These are phyloP conservation scores for silkworm (Bombyx mori) DNA, from an alignment of 1,140 invertebrate genomes.

Conservation along the genomic window DNA sequence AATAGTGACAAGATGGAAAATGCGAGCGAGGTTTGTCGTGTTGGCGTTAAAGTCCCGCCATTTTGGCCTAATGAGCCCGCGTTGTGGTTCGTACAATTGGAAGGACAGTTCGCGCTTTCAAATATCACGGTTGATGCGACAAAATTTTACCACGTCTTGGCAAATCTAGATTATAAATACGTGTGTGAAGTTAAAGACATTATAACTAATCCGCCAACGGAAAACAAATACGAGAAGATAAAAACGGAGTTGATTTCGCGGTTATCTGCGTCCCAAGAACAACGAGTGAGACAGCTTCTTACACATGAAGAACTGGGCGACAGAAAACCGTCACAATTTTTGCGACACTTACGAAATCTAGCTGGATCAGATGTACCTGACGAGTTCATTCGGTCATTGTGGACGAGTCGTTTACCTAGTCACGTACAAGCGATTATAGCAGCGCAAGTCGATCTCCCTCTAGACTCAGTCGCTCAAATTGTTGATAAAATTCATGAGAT, in stretches of 20 bases:
- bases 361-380: neutral
- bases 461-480: neutral
- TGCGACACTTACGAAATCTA: conserved; percentile 3
- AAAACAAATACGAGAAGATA: conserved; percentile 8
- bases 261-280: conserved; percentile 9
- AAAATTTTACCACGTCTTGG: conserved; percentile 17
- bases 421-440: neutral
- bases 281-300: conserved; percentile 6
- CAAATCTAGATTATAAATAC: conserved; percentile 6
- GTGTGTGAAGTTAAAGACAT: conserved; percentile 7
- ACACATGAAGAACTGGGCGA: conserved; percentile 12
- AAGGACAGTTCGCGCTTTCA: conserved; percentile 8
- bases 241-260: conserved; percentile 14
- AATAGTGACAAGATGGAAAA: too few species aligned
- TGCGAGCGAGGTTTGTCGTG: neutral
- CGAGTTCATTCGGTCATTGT: neutral
- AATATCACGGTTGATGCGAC: conserved; percentile 15
- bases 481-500: neutral
- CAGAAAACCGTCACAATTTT: conserved; percentile 10
- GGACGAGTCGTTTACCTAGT: neutral
- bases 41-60: conserved; percentile 13
- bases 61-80: conserved; percentile 15
- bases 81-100: conserved; percentile 4
- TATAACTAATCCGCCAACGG: conserved; percentile 7
- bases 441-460: neutral